Conservation (phyloP, 1,140 invertebrate genomes). For the Planococcus citri region DNA sequence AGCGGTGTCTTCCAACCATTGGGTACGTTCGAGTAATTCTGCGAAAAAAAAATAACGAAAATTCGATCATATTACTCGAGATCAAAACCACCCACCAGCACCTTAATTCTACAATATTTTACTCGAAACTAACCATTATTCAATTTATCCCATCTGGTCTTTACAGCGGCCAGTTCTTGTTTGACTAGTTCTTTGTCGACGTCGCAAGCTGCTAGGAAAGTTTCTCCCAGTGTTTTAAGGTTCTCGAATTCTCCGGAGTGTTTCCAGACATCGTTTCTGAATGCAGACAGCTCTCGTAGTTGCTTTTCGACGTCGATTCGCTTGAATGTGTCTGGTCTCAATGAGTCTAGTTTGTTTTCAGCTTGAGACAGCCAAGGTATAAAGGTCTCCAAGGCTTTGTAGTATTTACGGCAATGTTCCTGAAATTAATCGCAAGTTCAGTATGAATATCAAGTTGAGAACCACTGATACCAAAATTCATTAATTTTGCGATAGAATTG, state of each 20-base stretch:
- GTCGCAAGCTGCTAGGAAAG: slow-evolving; percentile 71
- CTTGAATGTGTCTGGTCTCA: slow-evolving; percentile 68
- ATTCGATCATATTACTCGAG: not conserved
- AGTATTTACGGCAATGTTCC: slow-evolving; percentile 85
- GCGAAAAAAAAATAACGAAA: slow-evolving; percentile 23
- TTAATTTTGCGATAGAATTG: no score
- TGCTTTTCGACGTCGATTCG: slow-evolving; percentile 78
- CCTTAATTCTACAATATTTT: not conserved
- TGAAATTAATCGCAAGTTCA: slow-evolving; percentile 22
- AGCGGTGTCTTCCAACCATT: slow-evolving; percentile 71
- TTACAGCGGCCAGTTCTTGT: slow-evolving; percentile 63
- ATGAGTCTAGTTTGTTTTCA: slow-evolving; percentile 67
- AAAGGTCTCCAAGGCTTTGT: slow-evolving; percentile 68
- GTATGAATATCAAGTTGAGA: no score
- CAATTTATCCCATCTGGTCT: slow-evolving; percentile 77
- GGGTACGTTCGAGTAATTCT: slow-evolving; percentile 46
- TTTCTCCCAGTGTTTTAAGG: slow-evolving; percentile 68
- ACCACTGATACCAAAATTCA: no score
- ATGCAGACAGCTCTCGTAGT: slow-evolving; percentile 73
- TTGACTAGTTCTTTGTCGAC: slow-evolving; percentile 81
- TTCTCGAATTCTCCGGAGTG: slow-evolving; percentile 86
- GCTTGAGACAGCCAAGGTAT: slow-evolving; percentile 74
- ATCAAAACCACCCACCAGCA: not conserved
- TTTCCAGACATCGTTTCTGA: slow-evolving; percentile 86
- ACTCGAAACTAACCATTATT: slow-evolving; percentile 52